Percentiles rank a stretch among this genome's conserved stretches.
phyloP scores from a whole-genome alignment of 2,113 vertebrate genomes.

The Bombycilla garrulus region DNA sequence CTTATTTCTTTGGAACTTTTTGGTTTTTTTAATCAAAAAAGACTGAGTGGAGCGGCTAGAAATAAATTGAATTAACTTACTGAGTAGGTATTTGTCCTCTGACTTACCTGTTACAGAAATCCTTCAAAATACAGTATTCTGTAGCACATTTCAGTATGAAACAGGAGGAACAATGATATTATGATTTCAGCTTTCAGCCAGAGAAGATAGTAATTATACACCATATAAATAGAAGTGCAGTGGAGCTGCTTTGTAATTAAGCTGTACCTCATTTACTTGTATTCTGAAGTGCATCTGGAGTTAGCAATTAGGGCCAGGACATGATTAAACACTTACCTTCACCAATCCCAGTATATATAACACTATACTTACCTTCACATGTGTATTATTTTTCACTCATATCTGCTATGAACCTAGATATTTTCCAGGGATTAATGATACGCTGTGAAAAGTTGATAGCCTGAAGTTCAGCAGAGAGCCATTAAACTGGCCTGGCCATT shows the following conservation, averaged over 20 bases:
- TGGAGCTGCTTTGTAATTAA: slow-evolving; percentile 42
- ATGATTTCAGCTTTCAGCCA: background rate
- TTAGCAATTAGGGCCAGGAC: slow-evolving; percentile 5
- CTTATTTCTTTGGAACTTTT: background rate
- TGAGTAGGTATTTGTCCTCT: background rate
- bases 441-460: slow-evolving; percentile 69
- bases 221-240: background rate
- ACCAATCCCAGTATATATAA: background rate
- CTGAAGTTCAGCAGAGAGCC: slow-evolving; percentile 63
- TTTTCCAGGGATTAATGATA: slow-evolving; percentile 73
- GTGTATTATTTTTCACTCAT: slow-evolving; percentile 66
- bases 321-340: slow-evolving; percentile 19
- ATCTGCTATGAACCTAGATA: slow-evolving; percentile 64
- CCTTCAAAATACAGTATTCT: background rate
- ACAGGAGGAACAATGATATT: background rate
- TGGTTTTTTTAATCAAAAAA: background rate
- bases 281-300: slow-evolving; percentile 22
- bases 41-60: background rate
- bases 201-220: background rate
- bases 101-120: background rate
- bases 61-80: background rate
- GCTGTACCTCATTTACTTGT: slow-evolving; percentile 3
- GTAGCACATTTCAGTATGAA: background rate
- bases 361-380: slow-evolving; percentile 7
- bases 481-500: slow-evolving; percentile 71